These are phyloP conservation scores for Scyliorhinus canicula DNA, from an alignment of 2,797 vertebrate species.

Conservation along the genomic window DNA sequence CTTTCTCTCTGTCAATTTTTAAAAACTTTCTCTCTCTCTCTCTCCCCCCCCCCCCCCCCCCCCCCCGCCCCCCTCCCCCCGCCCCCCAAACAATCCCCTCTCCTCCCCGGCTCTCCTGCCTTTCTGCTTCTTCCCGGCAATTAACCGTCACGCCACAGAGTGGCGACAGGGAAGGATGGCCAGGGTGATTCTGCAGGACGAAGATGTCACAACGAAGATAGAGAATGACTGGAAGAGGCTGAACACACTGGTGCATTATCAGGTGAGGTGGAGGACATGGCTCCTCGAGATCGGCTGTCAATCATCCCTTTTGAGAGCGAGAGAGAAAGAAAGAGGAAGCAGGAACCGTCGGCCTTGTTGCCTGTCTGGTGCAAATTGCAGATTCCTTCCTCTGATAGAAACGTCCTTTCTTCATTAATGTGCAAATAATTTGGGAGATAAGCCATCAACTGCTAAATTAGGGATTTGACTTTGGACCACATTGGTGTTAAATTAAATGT, in stretches of 20 bases:
- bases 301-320: background rate
- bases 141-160: slow-evolving; percentile 60
- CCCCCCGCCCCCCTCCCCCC: no score
- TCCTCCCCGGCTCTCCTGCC: no score
- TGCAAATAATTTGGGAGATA: slow-evolving; percentile 59
- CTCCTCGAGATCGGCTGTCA: slow-evolving; percentile 36
- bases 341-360: no score
- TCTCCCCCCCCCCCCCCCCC: background rate
- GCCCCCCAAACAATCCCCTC: no score
- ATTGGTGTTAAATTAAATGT: slow-evolving; percentile 65
- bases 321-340: background rate
- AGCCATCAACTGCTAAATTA: slow-evolving; percentile 49
- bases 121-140: background rate
- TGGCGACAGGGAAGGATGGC: slow-evolving; percentile 87
- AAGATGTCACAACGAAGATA: slow-evolving; percentile 93
- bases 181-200: slow-evolving; percentile 87
- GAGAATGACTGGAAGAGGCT: slow-evolving; percentile 97
- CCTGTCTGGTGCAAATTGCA: background rate
- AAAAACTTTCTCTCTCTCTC: no score
- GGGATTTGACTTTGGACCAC: slow-evolving; percentile 42
- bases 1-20: background rate
- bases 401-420: slow-evolving; percentile 52
- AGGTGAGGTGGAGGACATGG: slow-evolving; percentile 51
- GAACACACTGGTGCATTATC: slow-evolving; percentile 82
- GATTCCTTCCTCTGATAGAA: slow-evolving; percentile 40